Conservation (phyloP, 1,140 invertebrate genomes). For the Nephotettix cincticeps region DNA sequence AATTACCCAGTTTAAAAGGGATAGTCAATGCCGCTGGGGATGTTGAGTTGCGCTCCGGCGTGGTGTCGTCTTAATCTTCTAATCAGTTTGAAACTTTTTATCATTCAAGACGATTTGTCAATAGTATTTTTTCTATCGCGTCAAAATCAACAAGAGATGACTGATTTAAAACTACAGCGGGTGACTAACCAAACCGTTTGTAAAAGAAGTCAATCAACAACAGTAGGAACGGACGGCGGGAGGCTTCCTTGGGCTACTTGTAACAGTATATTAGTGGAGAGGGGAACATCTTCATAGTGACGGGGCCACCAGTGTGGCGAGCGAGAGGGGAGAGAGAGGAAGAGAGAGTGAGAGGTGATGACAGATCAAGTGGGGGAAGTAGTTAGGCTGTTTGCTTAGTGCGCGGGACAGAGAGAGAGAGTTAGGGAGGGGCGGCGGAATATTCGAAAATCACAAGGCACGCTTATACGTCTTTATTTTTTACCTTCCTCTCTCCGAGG, state of each 20-base stretch:
- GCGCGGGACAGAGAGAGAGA: neutral
- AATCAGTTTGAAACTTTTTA: no score
- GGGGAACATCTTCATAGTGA: neutral
- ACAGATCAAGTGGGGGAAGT: neutral
- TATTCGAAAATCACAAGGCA: slow-evolving; percentile 22
- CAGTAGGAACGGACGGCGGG: no score
- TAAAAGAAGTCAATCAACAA: no score
- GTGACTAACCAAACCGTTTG: no score
- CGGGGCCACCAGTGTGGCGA: slow-evolving; percentile 3
- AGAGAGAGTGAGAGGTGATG: slow-evolving; percentile 1
- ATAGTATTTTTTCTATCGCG: no score
- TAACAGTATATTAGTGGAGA: slow-evolving; percentile 12
- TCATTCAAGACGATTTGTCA: no score
- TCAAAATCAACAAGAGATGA: no score
- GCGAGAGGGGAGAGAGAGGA: neutral
- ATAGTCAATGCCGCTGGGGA: no score
- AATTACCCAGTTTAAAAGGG: no score
- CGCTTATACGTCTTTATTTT: slow-evolving; percentile 14
- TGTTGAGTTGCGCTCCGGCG: no score
- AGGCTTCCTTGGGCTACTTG: neutral
- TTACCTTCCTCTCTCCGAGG: neutral
- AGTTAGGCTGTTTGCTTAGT: slow-evolving; percentile 7
- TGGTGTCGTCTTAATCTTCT: no score
- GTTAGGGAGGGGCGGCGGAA: neutral
- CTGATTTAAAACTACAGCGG: no score